These are phyloP conservation scores for Plebejus anna DNA, from an alignment of 2,888 invertebrate genomes.

Conservation along the genomic window DNA sequence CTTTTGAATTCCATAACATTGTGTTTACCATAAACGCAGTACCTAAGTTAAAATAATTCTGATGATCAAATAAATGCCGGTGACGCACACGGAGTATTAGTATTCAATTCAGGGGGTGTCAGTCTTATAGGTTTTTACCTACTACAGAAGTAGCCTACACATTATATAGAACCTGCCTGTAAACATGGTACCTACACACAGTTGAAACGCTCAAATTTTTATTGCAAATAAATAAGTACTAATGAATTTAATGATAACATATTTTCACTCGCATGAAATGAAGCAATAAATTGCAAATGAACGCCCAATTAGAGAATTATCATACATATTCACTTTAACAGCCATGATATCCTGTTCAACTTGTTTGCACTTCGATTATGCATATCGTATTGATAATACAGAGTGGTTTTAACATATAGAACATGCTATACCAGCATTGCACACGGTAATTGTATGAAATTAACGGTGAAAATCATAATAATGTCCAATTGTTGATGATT, in stretches of 20 bases:
- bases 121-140: no score
- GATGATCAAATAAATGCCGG: no score
- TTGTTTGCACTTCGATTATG: conserved; percentile 21
- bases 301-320: conserved; percentile 12
- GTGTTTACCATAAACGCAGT: no score
- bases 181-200: background rate
- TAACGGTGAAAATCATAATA: background rate
- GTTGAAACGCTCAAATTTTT: background rate
- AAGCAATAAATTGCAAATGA: conserved; percentile 8
- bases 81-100: no score
- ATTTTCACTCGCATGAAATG: background rate
- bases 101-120: no score
- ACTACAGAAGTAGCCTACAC: background rate
- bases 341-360: background rate
- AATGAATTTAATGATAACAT: background rate
- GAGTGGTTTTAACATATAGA: conserved; percentile 1
- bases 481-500: background rate
- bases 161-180: background rate
- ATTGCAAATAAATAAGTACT: background rate
- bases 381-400: conserved; percentile 13
- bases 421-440: background rate
- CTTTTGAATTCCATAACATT: no score
- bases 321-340: background rate
- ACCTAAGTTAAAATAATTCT: no score
- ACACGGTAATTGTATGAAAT: background rate